phyloP scores from a whole-genome alignment of 2,113 vertebrate species.

The Mesoclemmys tuberculata region DNA sequence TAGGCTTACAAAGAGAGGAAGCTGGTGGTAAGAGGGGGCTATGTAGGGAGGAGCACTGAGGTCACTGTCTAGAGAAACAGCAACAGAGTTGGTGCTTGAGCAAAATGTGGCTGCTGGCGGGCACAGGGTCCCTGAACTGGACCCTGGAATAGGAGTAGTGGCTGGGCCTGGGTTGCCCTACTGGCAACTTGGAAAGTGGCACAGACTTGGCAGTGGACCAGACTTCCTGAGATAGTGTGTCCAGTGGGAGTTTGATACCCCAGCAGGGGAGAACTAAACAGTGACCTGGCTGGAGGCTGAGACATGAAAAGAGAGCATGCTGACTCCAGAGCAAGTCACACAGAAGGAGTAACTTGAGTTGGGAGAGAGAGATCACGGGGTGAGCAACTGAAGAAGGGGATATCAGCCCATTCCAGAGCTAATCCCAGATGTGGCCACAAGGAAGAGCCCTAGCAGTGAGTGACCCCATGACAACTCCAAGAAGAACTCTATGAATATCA shows the following conservation, averaged over 20 bases:
- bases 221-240: neutral
- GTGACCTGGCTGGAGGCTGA: neutral
- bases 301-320: neutral
- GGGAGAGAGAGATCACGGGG: neutral
- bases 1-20: neutral
- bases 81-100: neutral
- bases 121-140: neutral
- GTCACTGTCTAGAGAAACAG: neutral
- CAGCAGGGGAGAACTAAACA: neutral
- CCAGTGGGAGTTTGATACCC: neutral
- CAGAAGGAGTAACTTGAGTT: neutral
- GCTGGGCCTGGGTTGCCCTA: neutral
- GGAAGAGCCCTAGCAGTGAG: neutral
- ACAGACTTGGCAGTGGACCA: neutral
- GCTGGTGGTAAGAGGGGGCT: neutral
- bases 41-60: neutral
- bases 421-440: neutral
- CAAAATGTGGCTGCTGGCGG: neutral
- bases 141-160: neutral
- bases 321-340: neutral
- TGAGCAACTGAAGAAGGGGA: neutral
- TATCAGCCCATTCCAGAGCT: neutral
- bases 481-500: conserved; percentile 2
- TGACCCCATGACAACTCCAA: neutral
- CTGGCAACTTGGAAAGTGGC: neutral